Evolutionary conservation across 2,113 vertebrate species (phyloP).

Genomic region (Gavia stellata): DNA sequence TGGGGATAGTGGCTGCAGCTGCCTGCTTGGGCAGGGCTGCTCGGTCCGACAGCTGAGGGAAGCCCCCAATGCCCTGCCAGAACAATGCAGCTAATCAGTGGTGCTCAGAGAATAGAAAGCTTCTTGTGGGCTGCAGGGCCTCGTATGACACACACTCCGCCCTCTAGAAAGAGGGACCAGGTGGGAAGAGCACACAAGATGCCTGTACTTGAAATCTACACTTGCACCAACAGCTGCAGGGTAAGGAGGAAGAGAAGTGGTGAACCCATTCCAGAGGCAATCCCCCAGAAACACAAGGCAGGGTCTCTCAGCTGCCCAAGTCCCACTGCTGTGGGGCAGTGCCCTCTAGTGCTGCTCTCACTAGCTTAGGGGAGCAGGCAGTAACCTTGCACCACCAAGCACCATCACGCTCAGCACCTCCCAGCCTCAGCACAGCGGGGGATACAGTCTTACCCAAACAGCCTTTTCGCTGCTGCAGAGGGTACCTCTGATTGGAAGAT

Average conservation of each 20-base stretch:
- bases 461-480: not conserved
- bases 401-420: not conserved
- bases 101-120: not conserved
- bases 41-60: not conserved
- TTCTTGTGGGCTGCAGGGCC: not conserved
- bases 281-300: not conserved
- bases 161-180: not conserved
- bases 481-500: not conserved
- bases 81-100: rapidly evolving
- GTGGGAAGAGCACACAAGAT: not conserved
- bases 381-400: rapidly evolving
- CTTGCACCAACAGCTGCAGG: not conserved
- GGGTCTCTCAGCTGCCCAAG: not conserved
- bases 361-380: not conserved
- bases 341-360: not conserved
- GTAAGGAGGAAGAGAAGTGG: not conserved
- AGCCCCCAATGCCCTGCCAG: not conserved
- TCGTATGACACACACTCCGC: rapidly evolving
- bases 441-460: not conserved
- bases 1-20: not conserved
- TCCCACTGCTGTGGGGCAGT: rapidly evolving
- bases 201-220: not conserved
- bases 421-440: not conserved
- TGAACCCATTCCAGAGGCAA: not conserved
- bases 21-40: not conserved